These are phyloP conservation scores for Pollenia labialis DNA, from an alignment of 2,888 invertebrate species.

Conservation along the genomic window DNA sequence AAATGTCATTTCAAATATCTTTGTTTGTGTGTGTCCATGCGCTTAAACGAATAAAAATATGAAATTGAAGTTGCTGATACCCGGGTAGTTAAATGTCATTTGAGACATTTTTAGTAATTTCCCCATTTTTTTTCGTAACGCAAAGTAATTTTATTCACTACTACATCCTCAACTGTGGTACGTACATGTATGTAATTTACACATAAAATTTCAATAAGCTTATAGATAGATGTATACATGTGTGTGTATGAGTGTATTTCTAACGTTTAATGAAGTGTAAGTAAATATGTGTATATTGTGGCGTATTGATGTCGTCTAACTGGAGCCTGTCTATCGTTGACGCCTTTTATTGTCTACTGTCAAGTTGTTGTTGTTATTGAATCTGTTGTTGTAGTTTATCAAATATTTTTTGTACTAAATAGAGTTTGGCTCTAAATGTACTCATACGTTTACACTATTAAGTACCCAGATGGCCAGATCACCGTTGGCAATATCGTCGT, in stretches of 20 bases:
- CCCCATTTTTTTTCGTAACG: not conserved
- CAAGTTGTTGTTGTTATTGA: constrained; percentile 1
- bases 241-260: not conserved
- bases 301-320: constrained; percentile 53
- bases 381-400: constrained; percentile 10
- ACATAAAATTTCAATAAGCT: too few relatives aligned
- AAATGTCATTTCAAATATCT: not conserved
- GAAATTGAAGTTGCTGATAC: constrained; percentile 19
- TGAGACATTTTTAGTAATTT: constrained; percentile 28
- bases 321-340: constrained; percentile 69
- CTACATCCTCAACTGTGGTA: not conserved
- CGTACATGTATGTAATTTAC: not conserved
- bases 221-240: not conserved
- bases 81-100: constrained; percentile 21
- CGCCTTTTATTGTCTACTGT: constrained; percentile 61
- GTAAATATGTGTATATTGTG: constrained; percentile 34
- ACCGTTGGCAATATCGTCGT: too few relatives aligned
- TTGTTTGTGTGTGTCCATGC: not conserved
- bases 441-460: not conserved
- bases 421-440: constrained; percentile 8
- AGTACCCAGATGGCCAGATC: not conserved
- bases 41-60: not conserved
- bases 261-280: constrained; percentile 44
- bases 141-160: constrained; percentile 22
- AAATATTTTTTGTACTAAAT: constrained; percentile 38